Conservation (phyloP, 2,797 vertebrate species). For the Hyperoplus lanceolatus region DNA sequence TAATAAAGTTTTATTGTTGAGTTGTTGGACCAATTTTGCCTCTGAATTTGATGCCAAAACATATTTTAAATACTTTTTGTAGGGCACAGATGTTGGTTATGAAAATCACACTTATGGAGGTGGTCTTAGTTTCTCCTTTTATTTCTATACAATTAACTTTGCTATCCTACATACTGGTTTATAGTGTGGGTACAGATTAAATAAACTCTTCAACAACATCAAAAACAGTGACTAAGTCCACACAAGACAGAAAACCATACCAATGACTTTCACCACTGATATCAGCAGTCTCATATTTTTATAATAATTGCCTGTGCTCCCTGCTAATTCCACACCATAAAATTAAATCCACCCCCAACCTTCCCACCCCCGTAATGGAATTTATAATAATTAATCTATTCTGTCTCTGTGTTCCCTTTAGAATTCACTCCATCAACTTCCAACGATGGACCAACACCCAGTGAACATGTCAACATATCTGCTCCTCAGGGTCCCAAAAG, state of each 20-base stretch:
- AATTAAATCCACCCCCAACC: constrained; percentile 62
- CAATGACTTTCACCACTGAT: not conserved
- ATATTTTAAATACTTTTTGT: not conserved
- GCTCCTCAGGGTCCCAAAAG: constrained; percentile 53
- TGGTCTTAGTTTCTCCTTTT: not conserved
- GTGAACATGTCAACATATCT: constrained; percentile 60
- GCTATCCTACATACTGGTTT: not conserved
- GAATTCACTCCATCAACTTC: constrained; percentile 65
- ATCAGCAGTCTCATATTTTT: not conserved
- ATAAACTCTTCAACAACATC: not conserved
- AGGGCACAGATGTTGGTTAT: not conserved
- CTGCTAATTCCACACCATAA: constrained; percentile 73
- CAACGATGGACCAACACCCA: constrained; percentile 58
- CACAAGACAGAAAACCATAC: not conserved
- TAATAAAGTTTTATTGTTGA: not conserved
- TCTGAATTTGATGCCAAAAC: not conserved
- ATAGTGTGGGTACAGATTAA: not conserved
- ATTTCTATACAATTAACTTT: not conserved
- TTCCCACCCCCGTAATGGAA: constrained; percentile 22
- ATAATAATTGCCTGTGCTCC: constrained; percentile 18
- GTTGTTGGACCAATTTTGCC: not conserved
- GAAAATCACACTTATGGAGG: no score
- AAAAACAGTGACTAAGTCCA: not conserved
- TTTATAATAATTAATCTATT: constrained; percentile 71
- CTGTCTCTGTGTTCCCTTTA: constrained; percentile 71